Conservation (phyloP, 2,888 invertebrate species). For the Dicycla oo region DNA sequence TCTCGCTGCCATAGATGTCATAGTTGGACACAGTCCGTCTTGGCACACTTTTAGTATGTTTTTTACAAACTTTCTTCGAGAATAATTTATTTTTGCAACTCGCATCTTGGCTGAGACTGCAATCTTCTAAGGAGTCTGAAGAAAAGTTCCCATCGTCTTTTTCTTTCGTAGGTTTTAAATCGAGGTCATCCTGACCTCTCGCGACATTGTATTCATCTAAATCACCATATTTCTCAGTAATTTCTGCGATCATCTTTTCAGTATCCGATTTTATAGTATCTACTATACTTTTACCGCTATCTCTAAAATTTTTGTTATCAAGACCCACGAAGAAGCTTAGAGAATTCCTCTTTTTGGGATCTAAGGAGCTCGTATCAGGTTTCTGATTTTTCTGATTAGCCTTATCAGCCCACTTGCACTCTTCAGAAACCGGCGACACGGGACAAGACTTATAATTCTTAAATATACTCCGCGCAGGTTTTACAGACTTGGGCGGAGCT, state of each 20-base stretch:
- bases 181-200: constrained; percentile 74
- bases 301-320: constrained; percentile 84
- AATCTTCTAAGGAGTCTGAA: constrained; percentile 94
- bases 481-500: constrained; percentile 77
- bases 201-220: constrained; percentile 86
- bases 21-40: constrained; percentile 94
- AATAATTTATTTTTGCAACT: constrained; percentile 88
- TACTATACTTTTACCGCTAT: constrained; percentile 89
- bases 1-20: constrained; percentile 91
- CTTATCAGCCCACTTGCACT: constrained; percentile 92
- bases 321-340: constrained; percentile 92
- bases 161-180: constrained; percentile 83
- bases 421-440: constrained; percentile 95
- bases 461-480: constrained; percentile 88
- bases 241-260: constrained; percentile 92
- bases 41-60: constrained; percentile 89
- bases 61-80: constrained; percentile 89
- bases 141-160: constrained; percentile 93
- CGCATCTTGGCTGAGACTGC: constrained; percentile 90
- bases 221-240: constrained; percentile 92
- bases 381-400: constrained; percentile 70
- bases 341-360: constrained; percentile 90
- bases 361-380: constrained; percentile 81
- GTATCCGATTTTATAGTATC: constrained; percentile 92
- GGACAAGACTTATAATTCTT: constrained; percentile 94